A percentile compares a stretch with the other conserved stretches of the same genome.
Evolutionary conservation across 1,140 invertebrate species (phyloP).

Genomic region (Campoletis sonorensis): DNA sequence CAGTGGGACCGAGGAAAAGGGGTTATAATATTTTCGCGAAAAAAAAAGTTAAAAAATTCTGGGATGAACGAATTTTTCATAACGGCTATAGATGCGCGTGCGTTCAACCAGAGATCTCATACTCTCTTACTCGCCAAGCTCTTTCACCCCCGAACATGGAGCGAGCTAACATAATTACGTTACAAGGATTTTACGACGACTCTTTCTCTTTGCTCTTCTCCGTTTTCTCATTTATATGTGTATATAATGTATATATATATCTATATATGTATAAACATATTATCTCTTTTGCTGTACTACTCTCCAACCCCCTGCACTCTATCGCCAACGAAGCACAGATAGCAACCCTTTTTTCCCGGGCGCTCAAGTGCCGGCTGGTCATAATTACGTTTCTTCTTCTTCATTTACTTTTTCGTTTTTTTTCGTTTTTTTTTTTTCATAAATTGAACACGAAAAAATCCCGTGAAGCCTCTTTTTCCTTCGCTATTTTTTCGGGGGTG

Average conservation of each 20-base stretch:
- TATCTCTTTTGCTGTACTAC: slow-evolving; percentile 35
- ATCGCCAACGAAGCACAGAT: slow-evolving; percentile 21
- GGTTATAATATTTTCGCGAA: slow-evolving; percentile 21
- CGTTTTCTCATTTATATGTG: slow-evolving; percentile 30
- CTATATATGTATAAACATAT: slow-evolving; percentile 20
- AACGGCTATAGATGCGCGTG: slow-evolving; percentile 24
- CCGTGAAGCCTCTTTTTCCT: not conserved
- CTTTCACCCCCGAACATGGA: slow-evolving; percentile 12
- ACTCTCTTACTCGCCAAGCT: not conserved
- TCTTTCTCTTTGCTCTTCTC: slow-evolving; percentile 48
- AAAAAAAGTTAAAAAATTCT: slow-evolving; percentile 1
- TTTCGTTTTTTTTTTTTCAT: slow-evolving; percentile 38
- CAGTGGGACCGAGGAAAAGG: not conserved
- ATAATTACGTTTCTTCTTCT: slow-evolving; percentile 51
- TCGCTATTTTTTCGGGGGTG: slow-evolving; percentile 35
- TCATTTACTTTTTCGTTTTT: slow-evolving; percentile 32
- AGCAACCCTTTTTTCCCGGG: slow-evolving; percentile 44
- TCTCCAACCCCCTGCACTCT: not conserved
- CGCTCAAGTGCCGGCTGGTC: slow-evolving; percentile 43
- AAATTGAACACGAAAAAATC: slow-evolving; percentile 48
- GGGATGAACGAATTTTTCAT: slow-evolving; percentile 37
- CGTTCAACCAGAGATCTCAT: slow-evolving; percentile 20
- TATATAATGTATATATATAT: no score
- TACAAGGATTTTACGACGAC: slow-evolving; percentile 53
- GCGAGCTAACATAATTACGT: slow-evolving; percentile 48